Percentiles rank a stretch among this genome's conserved stretches.
phyloP scores from a whole-genome alignment of 1,140 invertebrate species.

The Ostrea edulis region DNA sequence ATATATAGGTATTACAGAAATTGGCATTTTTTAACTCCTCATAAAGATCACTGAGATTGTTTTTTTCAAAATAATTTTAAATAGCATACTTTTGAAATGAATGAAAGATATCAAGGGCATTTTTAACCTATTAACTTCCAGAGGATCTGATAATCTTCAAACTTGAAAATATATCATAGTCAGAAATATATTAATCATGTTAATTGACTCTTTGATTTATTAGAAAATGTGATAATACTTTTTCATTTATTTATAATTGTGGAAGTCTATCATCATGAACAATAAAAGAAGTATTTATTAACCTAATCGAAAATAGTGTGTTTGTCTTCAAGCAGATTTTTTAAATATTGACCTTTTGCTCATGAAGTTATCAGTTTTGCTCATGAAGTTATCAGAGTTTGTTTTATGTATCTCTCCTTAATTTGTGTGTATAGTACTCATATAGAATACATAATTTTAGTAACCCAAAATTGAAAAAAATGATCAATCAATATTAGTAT shows the following conservation, averaged over 20 bases:
- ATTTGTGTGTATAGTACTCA: too few species aligned
- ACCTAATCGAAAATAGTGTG: neutral
- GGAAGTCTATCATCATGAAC: neutral
- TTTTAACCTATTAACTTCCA: neutral
- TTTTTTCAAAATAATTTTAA: constrained; percentile 18
- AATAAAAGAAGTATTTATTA: neutral
- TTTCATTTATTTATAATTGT: neutral
- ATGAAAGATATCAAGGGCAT: neutral
- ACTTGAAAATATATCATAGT: neutral
- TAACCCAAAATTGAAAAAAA: neutral
- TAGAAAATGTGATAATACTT: neutral
- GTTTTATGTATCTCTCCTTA: too few species aligned
- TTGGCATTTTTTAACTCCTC: neutral
- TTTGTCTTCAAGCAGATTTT: neutral
- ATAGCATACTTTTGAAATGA: neutral
- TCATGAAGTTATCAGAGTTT: too few species aligned
- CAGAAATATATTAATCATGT: too few species aligned
- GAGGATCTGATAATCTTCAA: neutral
- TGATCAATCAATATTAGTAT: neutral
- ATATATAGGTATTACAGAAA: neutral
- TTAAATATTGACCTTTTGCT: neutral
- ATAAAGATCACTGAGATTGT: neutral
- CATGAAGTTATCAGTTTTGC: too few species aligned
- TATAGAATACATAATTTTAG: neutral
- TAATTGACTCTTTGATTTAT: too few species aligned